phyloP scores from a whole-genome alignment of 2,797 vertebrate genomes.

The Pipistrellus kuhlii region DNA sequence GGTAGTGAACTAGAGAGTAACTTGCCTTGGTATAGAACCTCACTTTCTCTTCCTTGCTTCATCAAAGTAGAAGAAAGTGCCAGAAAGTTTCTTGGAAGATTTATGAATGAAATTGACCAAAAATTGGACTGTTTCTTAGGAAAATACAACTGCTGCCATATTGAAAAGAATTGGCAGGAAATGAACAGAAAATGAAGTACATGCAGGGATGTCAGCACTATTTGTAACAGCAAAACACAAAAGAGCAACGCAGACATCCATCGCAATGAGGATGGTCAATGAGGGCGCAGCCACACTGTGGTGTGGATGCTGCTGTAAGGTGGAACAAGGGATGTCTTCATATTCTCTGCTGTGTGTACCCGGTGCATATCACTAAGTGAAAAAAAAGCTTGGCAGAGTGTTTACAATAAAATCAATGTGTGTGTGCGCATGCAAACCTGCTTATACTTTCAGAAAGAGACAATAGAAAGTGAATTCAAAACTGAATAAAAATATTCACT shows the following conservation, averaged over 20 bases:
- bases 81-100: background rate
- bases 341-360: background rate
- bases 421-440: background rate
- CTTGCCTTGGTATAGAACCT: background rate
- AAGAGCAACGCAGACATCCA: background rate
- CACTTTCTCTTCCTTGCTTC: background rate
- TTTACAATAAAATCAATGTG: background rate
- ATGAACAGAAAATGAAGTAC: background rate
- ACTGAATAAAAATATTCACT: background rate
- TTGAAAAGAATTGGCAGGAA: background rate
- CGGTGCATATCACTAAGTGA: background rate
- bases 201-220: background rate
- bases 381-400: background rate
- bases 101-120: background rate
- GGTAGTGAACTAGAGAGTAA: background rate
- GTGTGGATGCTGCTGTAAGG: background rate
- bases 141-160: background rate
- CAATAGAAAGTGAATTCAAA: background rate
- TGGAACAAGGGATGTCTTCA: background rate
- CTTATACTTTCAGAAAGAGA: conserved; percentile 31
- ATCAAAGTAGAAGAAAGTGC: background rate
- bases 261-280: background rate
- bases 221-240: conserved; percentile 21
- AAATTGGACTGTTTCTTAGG: background rate
- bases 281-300: background rate